Evolutionary conservation across 2,113 vertebrate genomes (phyloP), one percentile per base, ranked within the genome.

Genomic region (Corapipo altera): DNA sequence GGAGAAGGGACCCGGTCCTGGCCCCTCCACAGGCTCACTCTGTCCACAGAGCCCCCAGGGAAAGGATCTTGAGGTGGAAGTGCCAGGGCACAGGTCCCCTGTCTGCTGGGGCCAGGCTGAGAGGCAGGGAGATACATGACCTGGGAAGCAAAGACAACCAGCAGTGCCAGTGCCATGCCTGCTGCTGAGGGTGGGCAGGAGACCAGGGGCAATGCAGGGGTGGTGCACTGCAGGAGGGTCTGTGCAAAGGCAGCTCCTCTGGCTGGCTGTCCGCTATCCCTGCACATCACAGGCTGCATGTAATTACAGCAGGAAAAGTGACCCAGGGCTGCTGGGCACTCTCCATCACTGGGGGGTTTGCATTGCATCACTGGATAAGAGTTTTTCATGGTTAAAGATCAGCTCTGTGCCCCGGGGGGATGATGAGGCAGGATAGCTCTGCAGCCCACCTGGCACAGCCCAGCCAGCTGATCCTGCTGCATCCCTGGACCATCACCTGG

Each of bases 321-420:
- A 75, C 6, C 19, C 41, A 41, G 61, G 66, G n/a, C 24, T 87
- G 33, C 35, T 0, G 3, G 22, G 22, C 2, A 27, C 37, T 57
- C 37, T 69, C 58, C 21, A 10, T 32, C 78, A n/a, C 35, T 6
- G 10, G 1, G 24, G 15, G 13, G 3, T 37, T 39, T 81, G 86
- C 43, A 59, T 39, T 3, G 2, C 2, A 8, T 30, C 80, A 74
- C 13, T 18, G 35, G 15, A 11, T 12, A 65, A 6, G 26, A 19
- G 4, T n/a, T 82, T 78, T 44, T 21, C 8, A 2, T 3, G 39
- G 52, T 26, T 75, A 75, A 85, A 69, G 48, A 54, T 39, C 48
- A 91, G 59, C 49, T 72, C 2, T 4, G 39, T 9, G 0, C 19
- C 7, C 5, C 0, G 1, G 5, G 5, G 12, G 10, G 5, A 11